Base-by-base conservation (phyloP, 2,797 vertebrate genomes). In the Myioborus melanocephalus region DNA sequence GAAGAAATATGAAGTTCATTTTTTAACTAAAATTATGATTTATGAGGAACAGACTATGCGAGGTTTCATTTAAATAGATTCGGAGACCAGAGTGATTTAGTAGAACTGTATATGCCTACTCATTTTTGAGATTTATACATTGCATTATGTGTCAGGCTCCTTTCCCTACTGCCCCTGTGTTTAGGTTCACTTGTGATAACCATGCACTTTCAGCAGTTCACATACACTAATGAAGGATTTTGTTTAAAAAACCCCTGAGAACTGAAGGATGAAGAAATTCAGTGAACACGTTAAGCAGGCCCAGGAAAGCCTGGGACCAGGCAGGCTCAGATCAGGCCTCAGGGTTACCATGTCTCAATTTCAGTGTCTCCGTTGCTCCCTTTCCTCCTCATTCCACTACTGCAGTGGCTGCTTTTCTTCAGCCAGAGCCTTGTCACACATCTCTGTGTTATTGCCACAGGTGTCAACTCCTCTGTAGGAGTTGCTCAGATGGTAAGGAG, bases 21-120 rank as follows among this genome's bases (percentile, higher is more conserved):
- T 95, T 93, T 95, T 70, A 90, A 76, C 76, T 92, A 84, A 88
- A 96, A 95, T 83, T 53, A 56, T 92, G 75, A 97, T 97, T 97
- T 97, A 95, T 90, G 85, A 90, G 72, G 86, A 96, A 77, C 61
- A 87, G 93, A 56, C 80, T 56, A 27, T 24, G 34, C 1, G 0
- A 88, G 21, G 19, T 83, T 96, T 94, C 71, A 80, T 90, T 96
- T 93, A 91, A 95, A 83, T 19, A 83, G 57, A 83, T 87, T 89
- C 90, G 71, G 93, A 94, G 77, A 65, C 43, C 66, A 89, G 65
- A 72, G 32, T 91, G 93, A 95, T 79, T 96, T 79, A 63, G 60
- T 85, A 79, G 50, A 60, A 83, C 35, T 90, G 49, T 61, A 32
- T 68, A 39, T 65, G 53, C 63, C 77, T 84, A 49, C 49, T 56